Evolutionary conservation across 2,888 invertebrate species (phyloP).

Genomic region (Drosophila ezoana): DNA sequence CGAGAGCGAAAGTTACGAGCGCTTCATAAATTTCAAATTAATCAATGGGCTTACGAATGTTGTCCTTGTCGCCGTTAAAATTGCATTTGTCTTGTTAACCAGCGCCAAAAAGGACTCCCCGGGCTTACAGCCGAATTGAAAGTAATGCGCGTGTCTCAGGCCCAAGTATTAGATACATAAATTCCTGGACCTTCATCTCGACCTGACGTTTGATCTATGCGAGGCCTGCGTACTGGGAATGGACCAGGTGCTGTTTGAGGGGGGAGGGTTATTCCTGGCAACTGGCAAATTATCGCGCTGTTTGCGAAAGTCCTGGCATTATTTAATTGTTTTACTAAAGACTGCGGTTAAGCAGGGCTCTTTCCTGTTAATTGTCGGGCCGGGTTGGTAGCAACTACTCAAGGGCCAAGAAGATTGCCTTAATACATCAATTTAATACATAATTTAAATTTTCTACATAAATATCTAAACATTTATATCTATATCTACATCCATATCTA

Average conservation of each 20-base stretch:
- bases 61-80: conserved; percentile 48
- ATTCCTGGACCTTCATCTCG: conserved; percentile 17
- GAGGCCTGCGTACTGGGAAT: background rate
- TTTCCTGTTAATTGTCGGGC: background rate
- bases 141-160: conserved; percentile 35
- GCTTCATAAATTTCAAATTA: conserved; percentile 81
- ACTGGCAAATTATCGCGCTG: conserved; percentile 39
- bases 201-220: conserved; percentile 12
- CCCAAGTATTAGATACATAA: conserved; percentile 45
- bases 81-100: conserved; percentile 59
- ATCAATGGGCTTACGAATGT: conserved; percentile 75
- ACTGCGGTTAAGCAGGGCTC: background rate
- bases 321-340: conserved; percentile 7
- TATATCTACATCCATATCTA: too few relatives aligned
- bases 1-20: conserved; percentile 67
- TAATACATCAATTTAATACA: too few relatives aligned
- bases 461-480: too few relatives aligned
- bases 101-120: conserved; percentile 11
- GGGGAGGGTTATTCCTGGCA: background rate
- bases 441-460: too few relatives aligned
- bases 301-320: conserved; percentile 9
- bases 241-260: conserved; percentile 9
- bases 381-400: background rate
- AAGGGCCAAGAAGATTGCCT: too few relatives aligned
- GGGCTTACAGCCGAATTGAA: conserved; percentile 40